phyloP scores from a whole-genome alignment of 2,797 vertebrate genomes.

The Cryptoblepharus egeriae region DNA sequence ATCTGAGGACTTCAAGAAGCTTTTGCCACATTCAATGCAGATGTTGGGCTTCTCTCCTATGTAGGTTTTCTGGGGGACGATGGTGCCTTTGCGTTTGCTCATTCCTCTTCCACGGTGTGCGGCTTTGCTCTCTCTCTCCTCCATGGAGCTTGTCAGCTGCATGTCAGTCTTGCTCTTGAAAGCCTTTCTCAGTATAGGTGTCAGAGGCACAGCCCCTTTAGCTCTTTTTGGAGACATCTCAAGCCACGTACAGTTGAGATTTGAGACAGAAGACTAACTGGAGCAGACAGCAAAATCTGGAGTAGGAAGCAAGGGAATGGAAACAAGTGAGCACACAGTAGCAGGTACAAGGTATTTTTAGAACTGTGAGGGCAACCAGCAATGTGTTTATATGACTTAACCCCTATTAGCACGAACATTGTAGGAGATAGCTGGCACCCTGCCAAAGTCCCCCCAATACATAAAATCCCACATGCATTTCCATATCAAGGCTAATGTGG shows the following conservation, averaged over 20 bases:
- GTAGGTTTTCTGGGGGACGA: slow-evolving; percentile 65
- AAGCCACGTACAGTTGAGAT: slow-evolving; percentile 36
- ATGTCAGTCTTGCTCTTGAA: slow-evolving; percentile 39
- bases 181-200: not conserved
- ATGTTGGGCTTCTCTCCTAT: slow-evolving; percentile 65
- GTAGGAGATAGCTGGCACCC: too few relatives aligned
- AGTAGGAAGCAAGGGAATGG: not conserved
- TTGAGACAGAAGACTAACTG: not conserved
- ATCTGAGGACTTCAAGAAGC: slow-evolving; percentile 68
- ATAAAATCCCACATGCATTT: too few relatives aligned
- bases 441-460: too few relatives aligned
- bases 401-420: too few relatives aligned
- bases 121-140: not conserved
- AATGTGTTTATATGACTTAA: not conserved
- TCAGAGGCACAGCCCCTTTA: slow-evolving; percentile 6
- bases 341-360: not conserved
- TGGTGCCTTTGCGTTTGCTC: slow-evolving; percentile 34
- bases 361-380: not conserved
- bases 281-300: not conserved
- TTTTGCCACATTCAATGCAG: slow-evolving; percentile 70
- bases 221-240: slow-evolving; percentile 21
- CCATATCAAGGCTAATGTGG: too few relatives aligned
- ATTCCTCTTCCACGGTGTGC: not conserved
- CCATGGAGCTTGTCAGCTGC: not conserved
- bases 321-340: not conserved